phyloP scores from a whole-genome alignment of 2,113 vertebrate species.

The Mus spicilegus region DNA sequence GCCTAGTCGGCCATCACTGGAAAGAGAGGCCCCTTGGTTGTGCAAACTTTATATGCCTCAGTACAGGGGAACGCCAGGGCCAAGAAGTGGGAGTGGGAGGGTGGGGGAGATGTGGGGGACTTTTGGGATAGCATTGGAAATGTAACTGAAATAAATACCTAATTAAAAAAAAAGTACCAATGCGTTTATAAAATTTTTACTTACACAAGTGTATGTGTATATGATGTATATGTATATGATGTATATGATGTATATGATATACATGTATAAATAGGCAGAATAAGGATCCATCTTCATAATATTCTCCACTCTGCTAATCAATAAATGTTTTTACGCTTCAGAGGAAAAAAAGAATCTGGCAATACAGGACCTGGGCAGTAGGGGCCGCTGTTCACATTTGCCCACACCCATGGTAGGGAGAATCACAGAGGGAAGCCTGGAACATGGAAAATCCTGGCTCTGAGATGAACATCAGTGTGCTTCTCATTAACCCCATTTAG shows the following conservation, averaged over 20 bases:
- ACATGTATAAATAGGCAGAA: not conserved
- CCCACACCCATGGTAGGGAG: not conserved
- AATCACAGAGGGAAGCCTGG: not conserved
- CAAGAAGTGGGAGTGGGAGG: too few species aligned
- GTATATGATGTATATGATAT: not conserved
- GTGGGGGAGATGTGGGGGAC: too few species aligned
- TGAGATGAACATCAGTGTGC: not conserved
- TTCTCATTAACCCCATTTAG: not conserved
- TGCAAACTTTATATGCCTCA: too few species aligned
- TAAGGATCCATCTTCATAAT: not conserved
- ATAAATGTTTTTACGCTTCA: slow-evolving; percentile 14
- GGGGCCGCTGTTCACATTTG: slow-evolving; percentile 67
- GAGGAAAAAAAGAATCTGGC: not conserved
- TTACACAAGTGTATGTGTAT: too few species aligned
- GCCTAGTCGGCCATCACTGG: too few species aligned
- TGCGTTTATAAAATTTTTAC: too few species aligned
- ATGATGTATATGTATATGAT: too few species aligned
- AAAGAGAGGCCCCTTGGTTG: too few species aligned
- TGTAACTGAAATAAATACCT: too few species aligned
- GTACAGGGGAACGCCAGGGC: too few species aligned
- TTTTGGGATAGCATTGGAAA: too few species aligned
- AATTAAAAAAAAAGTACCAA: too few species aligned
- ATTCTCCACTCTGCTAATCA: not conserved
- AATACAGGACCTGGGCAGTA: slow-evolving; percentile 53
- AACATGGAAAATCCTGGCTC: not conserved